These are phyloP conservation scores for Ochotona curzoniae DNA, from an alignment of 2,113 vertebrate genomes.

Conservation along the genomic window DNA sequence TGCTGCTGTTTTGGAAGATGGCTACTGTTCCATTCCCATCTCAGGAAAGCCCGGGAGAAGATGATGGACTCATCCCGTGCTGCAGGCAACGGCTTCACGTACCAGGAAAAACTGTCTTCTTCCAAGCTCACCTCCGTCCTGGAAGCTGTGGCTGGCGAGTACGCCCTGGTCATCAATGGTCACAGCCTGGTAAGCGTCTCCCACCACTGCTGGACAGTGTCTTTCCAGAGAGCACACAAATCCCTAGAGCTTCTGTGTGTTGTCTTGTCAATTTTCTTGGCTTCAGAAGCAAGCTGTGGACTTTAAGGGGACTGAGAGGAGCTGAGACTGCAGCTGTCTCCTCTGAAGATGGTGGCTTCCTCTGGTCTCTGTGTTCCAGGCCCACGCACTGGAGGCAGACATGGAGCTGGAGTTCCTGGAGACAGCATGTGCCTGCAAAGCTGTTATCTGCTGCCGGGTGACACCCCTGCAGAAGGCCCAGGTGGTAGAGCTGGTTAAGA, in stretches of 20 bases:
- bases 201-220: fast-evolving
- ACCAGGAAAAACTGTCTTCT: slow-evolving; percentile 81
- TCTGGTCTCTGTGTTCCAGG: slow-evolving; percentile 82
- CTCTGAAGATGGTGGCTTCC: neutral
- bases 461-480: slow-evolving; percentile 97
- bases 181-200: slow-evolving; percentile 93
- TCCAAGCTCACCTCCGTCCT: slow-evolving; percentile 87
- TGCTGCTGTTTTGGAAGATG: neutral
- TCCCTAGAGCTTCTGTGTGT: fast-evolving
- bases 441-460: slow-evolving; percentile 96
- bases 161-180: slow-evolving; percentile 93
- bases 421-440: slow-evolving; percentile 93
- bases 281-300: neutral
- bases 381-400: slow-evolving; percentile 95
- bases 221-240: neutral
- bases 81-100: slow-evolving; percentile 87
- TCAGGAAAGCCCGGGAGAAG: slow-evolving; percentile 92
- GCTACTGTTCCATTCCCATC: fast-evolving
- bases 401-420: slow-evolving; percentile 96
- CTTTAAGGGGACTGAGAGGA: neutral
- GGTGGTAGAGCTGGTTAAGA: slow-evolving; percentile 97
- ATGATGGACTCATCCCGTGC: slow-evolving; percentile 88
- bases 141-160: slow-evolving; percentile 94
- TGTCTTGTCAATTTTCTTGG: neutral
- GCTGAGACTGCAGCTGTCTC: fast-evolving